Percentiles rank a stretch among this genome's conserved stretches.
These are phyloP conservation scores for Paracanthobrama guichenoti DNA, from an alignment of 2,113 vertebrate species.

Conservation along the genomic window DNA sequence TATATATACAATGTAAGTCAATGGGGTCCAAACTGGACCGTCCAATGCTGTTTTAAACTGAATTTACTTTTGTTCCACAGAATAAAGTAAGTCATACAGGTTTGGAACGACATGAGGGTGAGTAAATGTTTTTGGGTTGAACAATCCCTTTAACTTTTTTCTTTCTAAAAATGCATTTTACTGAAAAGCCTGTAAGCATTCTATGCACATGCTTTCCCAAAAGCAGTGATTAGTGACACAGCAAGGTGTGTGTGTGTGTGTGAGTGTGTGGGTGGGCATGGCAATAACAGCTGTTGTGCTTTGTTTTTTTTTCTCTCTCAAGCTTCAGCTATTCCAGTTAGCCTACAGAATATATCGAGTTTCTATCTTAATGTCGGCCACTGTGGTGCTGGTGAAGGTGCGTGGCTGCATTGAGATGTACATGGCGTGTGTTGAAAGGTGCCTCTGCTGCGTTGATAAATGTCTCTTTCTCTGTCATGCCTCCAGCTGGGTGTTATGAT, in stretches of 20 bases:
- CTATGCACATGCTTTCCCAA: background rate
- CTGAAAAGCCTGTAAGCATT: conserved; percentile 1
- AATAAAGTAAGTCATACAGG: background rate
- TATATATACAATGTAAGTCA: too few relatives aligned
- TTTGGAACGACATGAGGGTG: background rate
- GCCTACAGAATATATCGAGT: background rate
- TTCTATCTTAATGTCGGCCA: conserved; percentile 23
- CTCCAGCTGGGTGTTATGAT: conserved; percentile 70
- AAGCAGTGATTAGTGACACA: conserved; percentile 14
- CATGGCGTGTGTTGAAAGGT: conserved; percentile 60
- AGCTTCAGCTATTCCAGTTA: conserved; percentile 20
- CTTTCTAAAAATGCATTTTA: background rate
- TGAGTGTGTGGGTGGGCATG: background rate
- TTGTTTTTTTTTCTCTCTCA: background rate
- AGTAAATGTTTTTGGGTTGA: background rate
- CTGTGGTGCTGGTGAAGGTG: conserved; percentile 28
- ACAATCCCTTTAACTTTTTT: background rate
- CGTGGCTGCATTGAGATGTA: conserved; percentile 56
- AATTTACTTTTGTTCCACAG: background rate
- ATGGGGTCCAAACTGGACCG: background rate
- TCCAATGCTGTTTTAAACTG: background rate
- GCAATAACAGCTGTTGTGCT: conserved; percentile 6
- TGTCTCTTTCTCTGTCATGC: conserved; percentile 62
- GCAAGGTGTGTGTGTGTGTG: background rate
- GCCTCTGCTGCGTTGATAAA: conserved; percentile 60